Evolutionary conservation across 2,888 invertebrate species (phyloP), one percentile per base, ranked within the genome.

Genomic region (Rutpela maculata): DNA sequence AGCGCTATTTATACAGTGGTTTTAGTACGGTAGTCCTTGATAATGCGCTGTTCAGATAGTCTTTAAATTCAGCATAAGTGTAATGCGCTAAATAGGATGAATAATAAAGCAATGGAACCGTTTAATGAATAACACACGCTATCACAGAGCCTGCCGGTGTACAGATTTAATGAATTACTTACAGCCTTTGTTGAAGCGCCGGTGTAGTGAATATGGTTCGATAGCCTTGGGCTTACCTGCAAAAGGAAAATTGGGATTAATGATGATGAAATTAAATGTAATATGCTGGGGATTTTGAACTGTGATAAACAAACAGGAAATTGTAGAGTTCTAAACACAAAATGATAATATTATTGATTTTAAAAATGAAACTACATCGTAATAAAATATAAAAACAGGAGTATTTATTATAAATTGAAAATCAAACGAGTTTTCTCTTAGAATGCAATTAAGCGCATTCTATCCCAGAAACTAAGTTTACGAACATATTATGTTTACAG

Each of bases 121-220:
- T 26, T 26, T 56, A 67, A 67, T 67, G 67, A 56, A 66, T 56
- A 67, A 56, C 43, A 66, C 67, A 67, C 26, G 22, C 50, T 50
- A 26, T 50, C 67, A 19, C 35, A n/a, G 62, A 59, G 19, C 19
- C 22, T n/a, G 31, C 62, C 62, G 55, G 22, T 18, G 55, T 31
- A 55, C 17, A 26, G 18, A 35, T 35, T 59, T 69, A 69, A 57
- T 69, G 69, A 59, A 59, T 69, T 62, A 62, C 70, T 71, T 71
- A 62, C 60, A 15, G 19, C 9, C 59, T 31, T 35, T 31, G 59
- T 35, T n/a, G 35, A 9, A 26, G 55, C 57, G n/a, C 4, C 6
- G 50, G n/a, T 50, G 50, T 43, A 43, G 12, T 43, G 43, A 43
- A 43, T 43, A 43, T 43, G 43, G n/a, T 50, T 50, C n/a, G n/a